A percentile compares a stretch with the other conserved stretches of the same genome.
Evolutionary conservation across 1,140 invertebrate genomes (phyloP).

Genomic region (Drosophila nannoptera): DNA sequence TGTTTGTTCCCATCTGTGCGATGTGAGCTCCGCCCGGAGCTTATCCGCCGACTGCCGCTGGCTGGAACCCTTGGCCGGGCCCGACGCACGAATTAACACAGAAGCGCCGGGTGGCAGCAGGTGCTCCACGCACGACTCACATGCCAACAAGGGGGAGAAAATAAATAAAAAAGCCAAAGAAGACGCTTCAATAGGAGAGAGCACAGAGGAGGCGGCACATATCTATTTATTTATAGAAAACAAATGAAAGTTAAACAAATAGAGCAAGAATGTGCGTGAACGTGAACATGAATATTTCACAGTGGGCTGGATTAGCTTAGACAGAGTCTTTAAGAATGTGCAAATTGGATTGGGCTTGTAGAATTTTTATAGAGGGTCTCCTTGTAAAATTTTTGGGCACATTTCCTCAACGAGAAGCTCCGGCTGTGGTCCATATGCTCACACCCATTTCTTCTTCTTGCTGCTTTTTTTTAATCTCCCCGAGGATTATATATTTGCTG

Average conservation of each 20-base stretch:
- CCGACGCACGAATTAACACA: constrained; percentile 72
- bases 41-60: too few relatives aligned
- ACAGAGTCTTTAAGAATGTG: background rate
- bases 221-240: constrained; percentile 36
- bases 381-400: background rate
- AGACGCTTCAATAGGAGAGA: constrained; percentile 10
- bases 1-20: constrained; percentile 26
- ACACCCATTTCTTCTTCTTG: too few relatives aligned
- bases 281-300: background rate
- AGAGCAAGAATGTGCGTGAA: background rate
- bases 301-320: constrained; percentile 3
- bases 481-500: constrained; percentile 35
- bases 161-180: background rate
- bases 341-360: background rate
- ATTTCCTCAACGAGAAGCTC: background rate
- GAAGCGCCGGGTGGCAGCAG: constrained; percentile 51
- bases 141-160: constrained; percentile 44
- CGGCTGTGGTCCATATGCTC: background rate
- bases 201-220: constrained; percentile 18
- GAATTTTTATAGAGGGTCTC: background rate
- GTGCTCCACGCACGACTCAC: constrained; percentile 65
- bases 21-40: background rate
- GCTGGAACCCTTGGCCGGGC: constrained; percentile 10
- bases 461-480: background rate
- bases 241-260: constrained; percentile 48